Evolutionary conservation across 1,140 invertebrate species (phyloP).

Genomic region (Bathynomus jamesi): DNA sequence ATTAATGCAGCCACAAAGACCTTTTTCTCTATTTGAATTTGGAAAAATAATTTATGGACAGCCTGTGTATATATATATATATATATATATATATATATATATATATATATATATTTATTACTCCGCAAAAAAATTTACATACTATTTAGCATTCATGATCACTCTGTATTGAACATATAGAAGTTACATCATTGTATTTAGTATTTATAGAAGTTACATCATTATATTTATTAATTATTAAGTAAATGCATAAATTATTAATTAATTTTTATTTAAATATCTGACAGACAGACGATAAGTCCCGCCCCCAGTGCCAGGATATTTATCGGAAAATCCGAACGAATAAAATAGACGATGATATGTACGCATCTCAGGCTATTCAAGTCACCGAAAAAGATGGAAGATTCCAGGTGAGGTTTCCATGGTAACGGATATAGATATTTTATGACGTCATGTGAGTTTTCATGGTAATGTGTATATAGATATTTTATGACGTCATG

Average conservation of each 20-base stretch:
- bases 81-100: no score
- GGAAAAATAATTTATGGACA: no score
- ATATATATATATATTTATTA: no score
- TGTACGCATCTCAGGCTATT: constrained; percentile 12
- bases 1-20: no score
- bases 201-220: no score
- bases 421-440: background rate
- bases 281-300: constrained; percentile 18
- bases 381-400: constrained; percentile 13
- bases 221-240: background rate
- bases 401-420: constrained; percentile 10
- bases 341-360: constrained; percentile 18
- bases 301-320: constrained; percentile 21
- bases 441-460: background rate
- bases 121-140: no score
- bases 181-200: no score
- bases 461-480: background rate
- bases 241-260: no score
- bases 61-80: no score
- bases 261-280: background rate
- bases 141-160: no score
- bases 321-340: constrained; percentile 29
- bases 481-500: background rate
- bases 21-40: no score
- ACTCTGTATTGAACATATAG: no score